Conservation (phyloP, 1,140 invertebrate genomes). For the Drosophila triauraria region DNA sequence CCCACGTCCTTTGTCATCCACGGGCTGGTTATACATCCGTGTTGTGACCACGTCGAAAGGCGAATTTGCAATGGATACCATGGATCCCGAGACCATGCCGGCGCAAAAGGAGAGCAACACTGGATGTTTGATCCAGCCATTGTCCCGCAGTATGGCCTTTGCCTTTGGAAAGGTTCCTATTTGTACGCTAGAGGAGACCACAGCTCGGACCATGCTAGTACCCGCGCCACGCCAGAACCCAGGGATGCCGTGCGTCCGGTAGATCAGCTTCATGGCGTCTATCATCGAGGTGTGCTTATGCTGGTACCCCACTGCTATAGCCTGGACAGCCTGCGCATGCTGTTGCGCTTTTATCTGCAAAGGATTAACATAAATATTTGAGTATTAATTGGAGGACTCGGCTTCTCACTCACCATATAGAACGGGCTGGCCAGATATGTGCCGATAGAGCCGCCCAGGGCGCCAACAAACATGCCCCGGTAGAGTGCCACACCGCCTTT, state of each 20-base stretch:
- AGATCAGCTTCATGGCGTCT: constrained; percentile 89
- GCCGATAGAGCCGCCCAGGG: constrained; percentile 2
- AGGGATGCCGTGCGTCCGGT: constrained; percentile 88
- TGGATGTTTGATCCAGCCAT: constrained; percentile 86
- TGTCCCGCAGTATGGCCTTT: constrained; percentile 86
- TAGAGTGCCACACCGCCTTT: constrained; percentile 4
- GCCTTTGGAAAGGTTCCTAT: constrained; percentile 92
- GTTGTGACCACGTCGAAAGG: constrained; percentile 96
- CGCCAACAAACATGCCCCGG: constrained; percentile 20
- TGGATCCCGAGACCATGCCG: constrained; percentile 91
- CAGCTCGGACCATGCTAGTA: constrained; percentile 90
- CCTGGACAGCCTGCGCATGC: constrained; percentile 90
- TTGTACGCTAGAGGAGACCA: constrained; percentile 93
- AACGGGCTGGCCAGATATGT: constrained; percentile 12
- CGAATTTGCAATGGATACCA: constrained; percentile 92
- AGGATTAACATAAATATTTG: background rate
- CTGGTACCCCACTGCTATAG: constrained; percentile 95
- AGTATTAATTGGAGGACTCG: background rate
- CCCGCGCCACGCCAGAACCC: constrained; percentile 92
- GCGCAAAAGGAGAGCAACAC: constrained; percentile 90
- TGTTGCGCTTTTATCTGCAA: constrained; percentile 93
- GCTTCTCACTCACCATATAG: constrained; percentile 22
- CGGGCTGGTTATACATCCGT: constrained; percentile 95
- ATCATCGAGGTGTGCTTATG: constrained; percentile 90
- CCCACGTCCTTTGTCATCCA: constrained; percentile 89